Evolutionary conservation across 92 coral and sea anemone genomes (phyloP).

Genomic region (Muricea muricata): DNA sequence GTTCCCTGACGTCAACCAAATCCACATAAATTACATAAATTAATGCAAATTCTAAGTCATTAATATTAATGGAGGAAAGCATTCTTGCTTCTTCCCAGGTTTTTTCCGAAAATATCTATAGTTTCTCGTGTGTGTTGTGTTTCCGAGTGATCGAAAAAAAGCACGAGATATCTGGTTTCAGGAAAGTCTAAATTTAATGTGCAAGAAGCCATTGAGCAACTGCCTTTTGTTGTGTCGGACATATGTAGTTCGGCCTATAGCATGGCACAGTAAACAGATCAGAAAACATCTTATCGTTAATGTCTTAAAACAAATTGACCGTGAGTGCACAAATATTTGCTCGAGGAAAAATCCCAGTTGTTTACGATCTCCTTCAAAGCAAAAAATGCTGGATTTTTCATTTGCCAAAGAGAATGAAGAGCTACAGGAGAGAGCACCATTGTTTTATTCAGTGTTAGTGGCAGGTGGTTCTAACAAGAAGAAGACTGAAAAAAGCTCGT

Average conservation of each 20-base stretch:
- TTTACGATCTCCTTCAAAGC: constrained; percentile 14
- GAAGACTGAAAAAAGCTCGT: not conserved
- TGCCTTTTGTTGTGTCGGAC: constrained; percentile 12
- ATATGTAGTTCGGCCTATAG: not conserved
- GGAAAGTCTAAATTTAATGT: constrained; percentile 14
- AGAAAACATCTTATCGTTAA: constrained; percentile 19
- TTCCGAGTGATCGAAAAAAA: constrained; percentile 13
- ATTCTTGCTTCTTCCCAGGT: not conserved
- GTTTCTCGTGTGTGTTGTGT: constrained; percentile 23
- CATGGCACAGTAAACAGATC: constrained; percentile 31
- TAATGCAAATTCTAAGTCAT: not conserved
- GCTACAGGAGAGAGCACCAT: constrained; percentile 16
- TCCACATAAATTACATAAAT: not conserved
- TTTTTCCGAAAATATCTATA: not conserved
- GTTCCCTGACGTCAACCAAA: not conserved
- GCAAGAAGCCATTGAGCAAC: constrained; percentile 12
- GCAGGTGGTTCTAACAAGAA: constrained; percentile 9
- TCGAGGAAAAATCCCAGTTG: no score
- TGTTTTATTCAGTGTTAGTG: constrained; percentile 15
- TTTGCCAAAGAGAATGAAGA: constrained; percentile 26
- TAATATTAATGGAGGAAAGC: not conserved
- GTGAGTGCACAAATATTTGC: constrained; percentile 13
- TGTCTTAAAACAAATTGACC: constrained; percentile 16
- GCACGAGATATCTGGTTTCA: constrained; percentile 19
- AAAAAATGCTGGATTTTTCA: constrained; percentile 35